Percentiles rank a stretch among this genome's conserved stretches.
Conservation (phyloP, 2,797 vertebrate species). For the Oryzias dopingdopingensis region DNA sequence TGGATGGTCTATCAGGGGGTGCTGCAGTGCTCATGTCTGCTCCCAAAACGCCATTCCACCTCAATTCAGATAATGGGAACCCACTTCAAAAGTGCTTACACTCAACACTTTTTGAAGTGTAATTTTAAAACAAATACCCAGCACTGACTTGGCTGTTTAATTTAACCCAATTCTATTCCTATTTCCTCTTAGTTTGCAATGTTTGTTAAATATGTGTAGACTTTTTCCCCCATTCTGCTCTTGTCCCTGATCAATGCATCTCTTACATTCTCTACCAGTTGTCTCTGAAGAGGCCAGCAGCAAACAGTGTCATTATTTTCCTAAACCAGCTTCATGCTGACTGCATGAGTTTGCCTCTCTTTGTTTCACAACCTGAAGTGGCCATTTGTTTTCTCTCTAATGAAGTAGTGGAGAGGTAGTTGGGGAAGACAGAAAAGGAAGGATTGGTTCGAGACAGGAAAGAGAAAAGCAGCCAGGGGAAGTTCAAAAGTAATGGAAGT, state of each 20-base stretch:
- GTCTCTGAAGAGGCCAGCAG: slow-evolving; percentile 55
- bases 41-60: slow-evolving; percentile 61
- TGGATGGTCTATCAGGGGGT: slow-evolving; percentile 55
- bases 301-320: slow-evolving; percentile 65
- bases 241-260: slow-evolving; percentile 47
- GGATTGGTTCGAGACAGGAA: background rate
- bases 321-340: slow-evolving; percentile 57
- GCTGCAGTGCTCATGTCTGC: slow-evolving; percentile 48
- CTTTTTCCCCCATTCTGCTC: slow-evolving; percentile 30
- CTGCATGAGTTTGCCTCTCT: slow-evolving; percentile 52
- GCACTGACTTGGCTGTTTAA: slow-evolving; percentile 35
- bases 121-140: slow-evolving; percentile 45
- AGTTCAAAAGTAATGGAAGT: background rate
- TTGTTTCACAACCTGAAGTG: slow-evolving; percentile 46
- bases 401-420: slow-evolving; percentile 60
- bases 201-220: slow-evolving; percentile 30
- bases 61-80: slow-evolving; percentile 56
- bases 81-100: slow-evolving; percentile 68
- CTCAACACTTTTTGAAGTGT: slow-evolving; percentile 48
- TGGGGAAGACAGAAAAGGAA: slow-evolving; percentile 9
- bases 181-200: slow-evolving; percentile 33
- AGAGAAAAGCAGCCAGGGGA: background rate
- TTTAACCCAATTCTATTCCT: slow-evolving; percentile 43
- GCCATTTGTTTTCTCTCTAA: slow-evolving; percentile 73
- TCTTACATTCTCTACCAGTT: slow-evolving; percentile 40